Base-by-base conservation (phyloP, 2,888 invertebrate species). In the Eilema sororculum region DNA sequence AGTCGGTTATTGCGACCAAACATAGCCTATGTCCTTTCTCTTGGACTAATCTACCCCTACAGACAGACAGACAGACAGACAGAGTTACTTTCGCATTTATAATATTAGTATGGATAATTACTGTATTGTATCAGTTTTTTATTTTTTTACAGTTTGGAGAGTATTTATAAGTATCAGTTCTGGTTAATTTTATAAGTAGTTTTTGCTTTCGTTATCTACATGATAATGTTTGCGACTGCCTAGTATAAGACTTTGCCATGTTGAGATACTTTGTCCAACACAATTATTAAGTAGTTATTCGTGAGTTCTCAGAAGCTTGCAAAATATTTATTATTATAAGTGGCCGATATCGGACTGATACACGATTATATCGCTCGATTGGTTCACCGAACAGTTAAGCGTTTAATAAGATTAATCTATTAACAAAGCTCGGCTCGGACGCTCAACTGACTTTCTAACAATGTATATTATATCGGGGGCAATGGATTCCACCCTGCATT, bases 221-320 rank as follows among this genome's bases (percentile, higher is more conserved):
- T 46, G 9, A 52, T 20, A 41, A 16, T 41, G 16, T 13, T 41
- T 6, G 22, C 22, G 61, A 37, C 16, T 16, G 16, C 1, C 13
- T 37, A 6, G 8, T 8, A 4, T 13, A 24, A 58, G 16, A 20
- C 58, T 20, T 62, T 20, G 25, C 41, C 41, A 57, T 66, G 41
- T 66, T 63, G 62, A 37, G 69, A 67, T 12, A 20, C 67, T 20
- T 28, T 30, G 58, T 73, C 74, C 66, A 68, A 65, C 74, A 77
- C 73, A 82, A 82, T 80, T 77, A 78, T 74, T 72, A 69, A 72
- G 77, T 72, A 69, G 78, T 72, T 59, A 73, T 77, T 80, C 81
- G 80, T 80, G 81, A 78, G 72, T 69, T 68, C 73, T 68, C 65
- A 77, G 82, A 67, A 76, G 80, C 79, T 81, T 71, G 79, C 80